phyloP scores from a whole-genome alignment of 2,797 vertebrate species.

The Pseudomugil gertrudae region DNA sequence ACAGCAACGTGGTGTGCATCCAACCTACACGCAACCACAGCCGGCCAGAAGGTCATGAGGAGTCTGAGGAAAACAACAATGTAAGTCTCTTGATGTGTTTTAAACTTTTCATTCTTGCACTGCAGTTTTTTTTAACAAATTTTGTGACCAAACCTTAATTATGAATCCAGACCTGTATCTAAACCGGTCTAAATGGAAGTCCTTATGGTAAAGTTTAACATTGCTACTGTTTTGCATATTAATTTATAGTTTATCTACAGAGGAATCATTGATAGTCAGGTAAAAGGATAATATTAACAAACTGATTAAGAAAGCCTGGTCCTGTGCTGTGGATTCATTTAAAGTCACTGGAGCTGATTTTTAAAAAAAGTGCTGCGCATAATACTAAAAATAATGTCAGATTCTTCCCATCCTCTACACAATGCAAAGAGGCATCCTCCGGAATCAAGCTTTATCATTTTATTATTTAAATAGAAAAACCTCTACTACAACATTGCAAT shows the following conservation, averaged over 20 bases:
- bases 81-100: slow-evolving; percentile 67
- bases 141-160: not conserved
- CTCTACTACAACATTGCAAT: no score
- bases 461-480: no score
- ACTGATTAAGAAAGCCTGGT: not conserved
- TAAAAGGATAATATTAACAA: not conserved
- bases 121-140: not conserved
- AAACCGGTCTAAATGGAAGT: not conserved
- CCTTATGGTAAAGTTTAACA: not conserved
- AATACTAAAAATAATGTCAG: not conserved
- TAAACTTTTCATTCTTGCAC: no score
- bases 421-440: not conserved
- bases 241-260: no score
- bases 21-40: slow-evolving; percentile 95
- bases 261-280: not conserved
- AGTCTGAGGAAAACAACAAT: slow-evolving; percentile 86
- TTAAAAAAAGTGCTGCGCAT: not conserved
- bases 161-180: not conserved
- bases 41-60: slow-evolving; percentile 93
- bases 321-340: not conserved
- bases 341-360: not conserved
- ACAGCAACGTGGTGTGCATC: slow-evolving; percentile 95
- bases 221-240: not conserved
- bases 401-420: not conserved
- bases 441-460: not conserved